Evolutionary conservation across 2,888 invertebrate genomes (phyloP).

Genomic region (Mylabris sibirica): DNA sequence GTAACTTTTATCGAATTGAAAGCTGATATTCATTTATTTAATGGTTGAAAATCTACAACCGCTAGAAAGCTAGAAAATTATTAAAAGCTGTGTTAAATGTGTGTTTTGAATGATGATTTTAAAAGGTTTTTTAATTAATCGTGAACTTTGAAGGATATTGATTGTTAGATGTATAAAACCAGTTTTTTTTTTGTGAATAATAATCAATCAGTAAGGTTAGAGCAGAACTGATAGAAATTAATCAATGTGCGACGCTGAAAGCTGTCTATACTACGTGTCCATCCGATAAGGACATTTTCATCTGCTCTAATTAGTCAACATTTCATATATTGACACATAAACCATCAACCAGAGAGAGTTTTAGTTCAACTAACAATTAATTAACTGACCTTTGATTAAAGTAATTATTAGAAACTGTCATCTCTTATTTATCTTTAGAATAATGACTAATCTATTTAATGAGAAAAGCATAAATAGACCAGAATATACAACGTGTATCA

Average conservation of each 20-base stretch:
- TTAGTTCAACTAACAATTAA: no score
- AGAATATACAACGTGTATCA: no score
- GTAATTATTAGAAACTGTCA: no score
- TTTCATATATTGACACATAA: neutral
- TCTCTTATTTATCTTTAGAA: no score
- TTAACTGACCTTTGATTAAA: no score
- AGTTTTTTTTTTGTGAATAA: neutral
- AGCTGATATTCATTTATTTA: neutral
- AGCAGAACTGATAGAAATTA: neutral
- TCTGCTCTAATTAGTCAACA: no score
- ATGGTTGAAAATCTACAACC: neutral
- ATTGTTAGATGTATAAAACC: constrained; percentile 1
- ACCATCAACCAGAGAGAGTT: no score
- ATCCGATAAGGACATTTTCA: neutral
- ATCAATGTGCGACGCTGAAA: neutral
- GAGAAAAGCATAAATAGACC: no score
- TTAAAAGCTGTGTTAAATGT: neutral
- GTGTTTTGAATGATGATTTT: neutral
- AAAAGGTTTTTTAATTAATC: constrained; percentile 15
- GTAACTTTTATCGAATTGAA: constrained; percentile 4
- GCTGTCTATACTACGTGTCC: neutral
- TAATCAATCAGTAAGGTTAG: constrained; percentile 8
- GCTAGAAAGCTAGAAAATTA: neutral
- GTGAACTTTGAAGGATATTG: constrained; percentile 11
- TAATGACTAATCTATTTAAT: no score